Conservation (phyloP, 2,797 vertebrate species). For the Potorous gilbertii region DNA sequence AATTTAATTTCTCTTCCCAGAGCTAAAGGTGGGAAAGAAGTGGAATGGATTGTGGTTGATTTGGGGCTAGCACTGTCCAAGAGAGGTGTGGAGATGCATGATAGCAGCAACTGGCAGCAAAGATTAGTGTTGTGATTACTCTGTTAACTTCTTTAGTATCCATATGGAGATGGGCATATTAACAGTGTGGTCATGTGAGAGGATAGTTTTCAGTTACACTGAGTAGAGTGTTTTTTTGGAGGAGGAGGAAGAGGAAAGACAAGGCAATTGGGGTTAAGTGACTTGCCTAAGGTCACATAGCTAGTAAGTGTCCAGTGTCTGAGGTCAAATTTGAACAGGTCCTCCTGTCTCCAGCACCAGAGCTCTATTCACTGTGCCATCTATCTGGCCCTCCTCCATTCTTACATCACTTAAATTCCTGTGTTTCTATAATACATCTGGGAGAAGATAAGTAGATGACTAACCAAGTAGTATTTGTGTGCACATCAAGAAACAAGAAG, state of each 20-base stretch:
- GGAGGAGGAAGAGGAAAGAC: too few relatives aligned
- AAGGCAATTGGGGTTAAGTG: too few relatives aligned
- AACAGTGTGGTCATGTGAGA: background rate
- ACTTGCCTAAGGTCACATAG: too few relatives aligned
- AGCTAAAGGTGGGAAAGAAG: background rate
- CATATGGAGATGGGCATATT: background rate
- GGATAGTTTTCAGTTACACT: conserved; percentile 25
- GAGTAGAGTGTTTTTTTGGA: background rate
- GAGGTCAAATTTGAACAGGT: too few relatives aligned
- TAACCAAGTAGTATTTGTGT: background rate
- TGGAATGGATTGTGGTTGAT: background rate
- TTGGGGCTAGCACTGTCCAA: background rate
- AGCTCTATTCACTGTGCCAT: too few relatives aligned
- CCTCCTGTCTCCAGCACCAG: too few relatives aligned
- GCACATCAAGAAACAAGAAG: background rate
- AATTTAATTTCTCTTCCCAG: background rate
- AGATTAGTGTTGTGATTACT: background rate
- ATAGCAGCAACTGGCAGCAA: background rate
- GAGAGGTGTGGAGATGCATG: background rate
- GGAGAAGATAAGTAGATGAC: background rate
- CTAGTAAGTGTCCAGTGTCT: too few relatives aligned
- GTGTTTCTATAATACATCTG: background rate
- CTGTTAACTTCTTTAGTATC: conserved; percentile 39
- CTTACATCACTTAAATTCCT: background rate
- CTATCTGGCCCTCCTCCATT: background rate